These are phyloP conservation scores for Phyllotis vaccarum DNA, from an alignment of 2,797 vertebrate genomes.

Conservation along the genomic window DNA sequence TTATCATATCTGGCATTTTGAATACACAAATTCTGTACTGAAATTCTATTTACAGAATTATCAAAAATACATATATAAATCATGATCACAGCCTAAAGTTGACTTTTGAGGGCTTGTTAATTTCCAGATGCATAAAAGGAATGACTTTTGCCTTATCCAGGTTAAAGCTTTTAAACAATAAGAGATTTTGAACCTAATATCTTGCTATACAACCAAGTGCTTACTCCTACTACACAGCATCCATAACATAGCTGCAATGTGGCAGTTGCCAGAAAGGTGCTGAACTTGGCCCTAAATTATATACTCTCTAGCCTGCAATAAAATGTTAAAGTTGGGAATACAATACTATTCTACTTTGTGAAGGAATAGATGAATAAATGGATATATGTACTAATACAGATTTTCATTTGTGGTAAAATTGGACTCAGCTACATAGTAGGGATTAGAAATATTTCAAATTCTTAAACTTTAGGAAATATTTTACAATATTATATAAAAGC, in stretches of 20 bases:
- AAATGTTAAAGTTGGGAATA: conserved; percentile 14
- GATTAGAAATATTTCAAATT: background rate
- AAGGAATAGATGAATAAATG: conserved; percentile 15
- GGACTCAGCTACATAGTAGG: background rate
- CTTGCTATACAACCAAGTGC: background rate
- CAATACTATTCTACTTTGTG: background rate
- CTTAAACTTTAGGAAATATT: conserved; percentile 42
- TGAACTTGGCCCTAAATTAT: conserved; percentile 50
- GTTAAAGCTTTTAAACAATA: background rate
- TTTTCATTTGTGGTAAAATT: conserved; percentile 10
- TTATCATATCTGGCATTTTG: conserved; percentile 13
- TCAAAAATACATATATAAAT: background rate
- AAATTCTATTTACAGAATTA: conserved; percentile 48
- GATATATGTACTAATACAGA: background rate
- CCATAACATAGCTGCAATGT: background rate
- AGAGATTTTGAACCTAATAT: background rate
- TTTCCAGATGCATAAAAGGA: background rate
- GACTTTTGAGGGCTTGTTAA: background rate
- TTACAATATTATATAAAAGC: background rate
- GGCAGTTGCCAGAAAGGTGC: background rate
- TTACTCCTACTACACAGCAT: conserved; percentile 7
- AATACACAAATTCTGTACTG: background rate
- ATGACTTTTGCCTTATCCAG: background rate
- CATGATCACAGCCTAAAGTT: background rate
- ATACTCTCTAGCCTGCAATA: background rate